phyloP scores from a whole-genome alignment of 1,140 invertebrate genomes.

The Drosophila lacteicornis region DNA sequence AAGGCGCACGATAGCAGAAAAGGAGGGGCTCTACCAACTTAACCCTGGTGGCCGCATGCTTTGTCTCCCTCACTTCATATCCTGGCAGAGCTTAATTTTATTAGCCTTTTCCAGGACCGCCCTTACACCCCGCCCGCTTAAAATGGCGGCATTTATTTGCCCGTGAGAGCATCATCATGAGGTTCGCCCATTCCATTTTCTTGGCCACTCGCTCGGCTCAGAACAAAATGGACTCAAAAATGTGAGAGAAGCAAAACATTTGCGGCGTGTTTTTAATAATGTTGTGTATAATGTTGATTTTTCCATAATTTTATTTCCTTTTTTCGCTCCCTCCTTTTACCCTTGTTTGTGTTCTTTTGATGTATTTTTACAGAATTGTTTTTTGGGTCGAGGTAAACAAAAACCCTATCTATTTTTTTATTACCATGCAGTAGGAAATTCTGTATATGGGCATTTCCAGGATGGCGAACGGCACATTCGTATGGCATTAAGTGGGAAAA shows the following conservation, averaged over 20 bases:
- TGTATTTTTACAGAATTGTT: constrained; percentile 73
- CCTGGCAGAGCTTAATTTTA: constrained; percentile 57
- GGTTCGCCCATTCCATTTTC: constrained; percentile 24
- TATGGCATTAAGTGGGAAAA: no score
- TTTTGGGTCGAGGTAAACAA: constrained; percentile 59
- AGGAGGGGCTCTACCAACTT: constrained; percentile 1
- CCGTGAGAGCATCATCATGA: constrained; percentile 69
- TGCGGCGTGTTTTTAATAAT: constrained; percentile 85
- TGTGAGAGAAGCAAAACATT: constrained; percentile 78
- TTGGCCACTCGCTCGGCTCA: constrained; percentile 34
- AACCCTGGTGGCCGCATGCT: constrained; percentile 17
- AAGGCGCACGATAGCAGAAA: constrained; percentile 5
- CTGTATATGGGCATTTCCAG: constrained; percentile 10
- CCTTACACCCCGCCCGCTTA: constrained; percentile 3
- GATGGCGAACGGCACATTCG: no score
- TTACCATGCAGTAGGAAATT: constrained; percentile 11
- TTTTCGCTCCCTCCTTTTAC: constrained; percentile 25
- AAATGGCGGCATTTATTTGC: constrained; percentile 61
- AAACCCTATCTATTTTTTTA: constrained; percentile 63
- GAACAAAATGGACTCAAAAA: constrained; percentile 83
- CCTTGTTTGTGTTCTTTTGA: constrained; percentile 47
- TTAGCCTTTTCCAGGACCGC: constrained; percentile 50
- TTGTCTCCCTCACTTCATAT: constrained; percentile 14
- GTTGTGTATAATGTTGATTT: constrained; percentile 83
- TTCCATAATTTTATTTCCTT: constrained; percentile 42